Percentiles rank a stretch among this genome's conserved stretches.
These are phyloP conservation scores for Todiramphus saurophagus DNA, from an alignment of 2,113 vertebrate species.

Conservation along the genomic window DNA sequence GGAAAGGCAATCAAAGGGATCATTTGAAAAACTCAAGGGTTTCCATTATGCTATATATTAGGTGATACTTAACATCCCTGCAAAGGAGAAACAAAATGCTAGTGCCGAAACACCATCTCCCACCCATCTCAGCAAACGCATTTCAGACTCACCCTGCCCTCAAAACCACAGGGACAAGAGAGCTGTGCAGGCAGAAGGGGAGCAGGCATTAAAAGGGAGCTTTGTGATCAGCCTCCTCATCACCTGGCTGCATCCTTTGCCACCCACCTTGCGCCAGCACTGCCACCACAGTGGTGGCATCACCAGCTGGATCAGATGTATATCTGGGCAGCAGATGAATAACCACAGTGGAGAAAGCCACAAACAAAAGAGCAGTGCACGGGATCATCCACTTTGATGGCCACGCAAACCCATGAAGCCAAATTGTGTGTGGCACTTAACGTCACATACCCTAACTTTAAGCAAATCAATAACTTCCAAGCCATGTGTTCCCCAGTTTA, in stretches of 20 bases:
- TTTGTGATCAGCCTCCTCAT: background rate
- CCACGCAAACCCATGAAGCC: background rate
- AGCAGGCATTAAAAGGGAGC: background rate
- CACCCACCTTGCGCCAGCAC: background rate
- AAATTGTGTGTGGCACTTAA: background rate
- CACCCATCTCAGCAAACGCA: fast-evolving
- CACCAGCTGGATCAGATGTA: background rate
- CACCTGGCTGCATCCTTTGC: background rate
- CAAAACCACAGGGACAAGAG: fast-evolving
- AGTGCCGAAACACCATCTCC: background rate
- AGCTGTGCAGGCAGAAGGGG: fast-evolving
- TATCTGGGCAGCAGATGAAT: background rate
- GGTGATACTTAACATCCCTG: background rate
- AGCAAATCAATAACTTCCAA: background rate
- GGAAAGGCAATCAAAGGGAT: background rate
- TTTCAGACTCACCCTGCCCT: background rate
- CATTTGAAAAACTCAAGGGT: background rate
- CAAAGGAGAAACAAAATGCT: background rate
- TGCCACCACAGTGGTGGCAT: background rate
- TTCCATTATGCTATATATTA: background rate
- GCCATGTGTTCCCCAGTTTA: background rate
- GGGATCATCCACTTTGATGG: background rate
- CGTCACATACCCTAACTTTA: background rate
- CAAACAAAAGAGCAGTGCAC: too few relatives aligned
- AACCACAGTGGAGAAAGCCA: background rate